Evolutionary conservation across 2,888 invertebrate species (phyloP), one percentile per base, ranked within the genome.

Genomic region (Ryuthela nishihirai): DNA sequence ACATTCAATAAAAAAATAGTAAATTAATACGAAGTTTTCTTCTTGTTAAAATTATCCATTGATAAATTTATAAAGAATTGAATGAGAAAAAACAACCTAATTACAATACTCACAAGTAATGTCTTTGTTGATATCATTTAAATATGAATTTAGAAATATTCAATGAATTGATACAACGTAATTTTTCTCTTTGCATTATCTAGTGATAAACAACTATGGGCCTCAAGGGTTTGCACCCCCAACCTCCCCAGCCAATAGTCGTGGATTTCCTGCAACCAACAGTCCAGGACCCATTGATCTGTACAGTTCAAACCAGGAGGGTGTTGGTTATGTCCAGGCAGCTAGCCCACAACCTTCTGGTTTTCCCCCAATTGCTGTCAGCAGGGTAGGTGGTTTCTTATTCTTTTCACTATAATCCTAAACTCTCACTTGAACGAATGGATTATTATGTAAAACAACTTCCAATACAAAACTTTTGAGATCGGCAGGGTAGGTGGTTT

Each of bases 341-440:
- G 80, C 94, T 70, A 93, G 92, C 79, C 94, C 95, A 72, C 95
- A 95, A 79, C 94, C 94, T 25, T 88, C 92, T 73, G 90, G 90
- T 72, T 93, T 93, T 80, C 91, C 92, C 73, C 87, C 88, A 70
- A 90, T 92, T 77, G 90, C 90, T 71, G 90, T 91, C 74, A 90
- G 67, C 62, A 65, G 67, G 54, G 67, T 67, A 55, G 50, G 61
- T 54, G 53, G 17, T 26, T n/a, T 20, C 12, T n/a, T n/a, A n/a
- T n/a, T n/a, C n/a, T n/a, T n/a, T n/a, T n/a, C n/a, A n/a, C n/a
- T n/a, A n/a, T n/a, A n/a, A n/a, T n/a, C n/a, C n/a, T n/a, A n/a
- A n/a, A n/a, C n/a, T n/a, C n/a, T n/a, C n/a, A n/a, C n/a, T n/a
- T n/a, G n/a, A n/a, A n/a, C n/a, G n/a, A n/a, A n/a, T n/a, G n/a